Conservation (phyloP, 2,113 vertebrate genomes). For the Grallaria varia region DNA sequence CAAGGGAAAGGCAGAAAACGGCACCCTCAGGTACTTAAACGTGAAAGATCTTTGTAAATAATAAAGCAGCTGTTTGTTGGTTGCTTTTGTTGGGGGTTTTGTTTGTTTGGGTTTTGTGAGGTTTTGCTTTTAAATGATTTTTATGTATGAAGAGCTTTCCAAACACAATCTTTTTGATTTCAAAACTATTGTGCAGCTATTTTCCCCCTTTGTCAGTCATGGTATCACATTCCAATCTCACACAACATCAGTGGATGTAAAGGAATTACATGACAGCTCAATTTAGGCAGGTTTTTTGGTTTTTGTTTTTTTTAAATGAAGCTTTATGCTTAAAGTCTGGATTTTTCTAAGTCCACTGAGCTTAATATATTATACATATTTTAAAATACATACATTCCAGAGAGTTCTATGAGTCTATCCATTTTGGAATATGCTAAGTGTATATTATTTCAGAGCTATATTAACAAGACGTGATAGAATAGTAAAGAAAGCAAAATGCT, state of each 20-base stretch:
- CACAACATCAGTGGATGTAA: not conserved
- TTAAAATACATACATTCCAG: not conserved
- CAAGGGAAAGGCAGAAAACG: not conserved
- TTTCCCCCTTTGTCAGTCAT: not conserved
- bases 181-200: not conserved
- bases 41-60: not conserved
- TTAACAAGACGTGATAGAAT: not conserved
- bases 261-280: not conserved
- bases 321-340: not conserved
- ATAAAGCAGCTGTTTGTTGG: not conserved
- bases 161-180: not conserved
- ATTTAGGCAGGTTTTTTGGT: not conserved
- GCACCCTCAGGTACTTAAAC: not conserved
- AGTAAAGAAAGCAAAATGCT: not conserved
- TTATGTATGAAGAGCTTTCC: not conserved
- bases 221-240: not conserved
- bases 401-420: not conserved
- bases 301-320: not conserved
- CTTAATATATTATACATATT: not conserved
- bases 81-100: not conserved
- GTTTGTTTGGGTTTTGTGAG: not conserved
- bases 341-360: not conserved
- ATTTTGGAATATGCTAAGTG: not conserved
- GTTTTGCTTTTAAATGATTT: no score
- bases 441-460: not conserved